Conservation (phyloP, 2,113 vertebrate genomes). For the Megatriorchis doriae region DNA sequence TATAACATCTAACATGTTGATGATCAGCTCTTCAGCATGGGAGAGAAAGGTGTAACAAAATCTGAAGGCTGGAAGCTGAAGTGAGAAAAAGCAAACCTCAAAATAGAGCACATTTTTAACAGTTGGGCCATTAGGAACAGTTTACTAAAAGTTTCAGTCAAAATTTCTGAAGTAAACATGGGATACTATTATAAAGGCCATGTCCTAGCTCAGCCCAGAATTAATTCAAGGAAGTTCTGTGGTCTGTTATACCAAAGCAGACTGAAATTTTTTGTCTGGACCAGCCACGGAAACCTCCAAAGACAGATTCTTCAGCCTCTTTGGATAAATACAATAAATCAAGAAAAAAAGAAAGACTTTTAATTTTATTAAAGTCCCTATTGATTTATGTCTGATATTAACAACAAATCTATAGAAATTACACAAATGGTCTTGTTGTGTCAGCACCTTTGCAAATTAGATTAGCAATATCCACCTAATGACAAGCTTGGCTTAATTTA, state of each 20-base stretch:
- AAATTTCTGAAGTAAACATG: neutral
- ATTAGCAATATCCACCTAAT: neutral
- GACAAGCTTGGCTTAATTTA: neutral
- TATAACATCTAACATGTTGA: neutral
- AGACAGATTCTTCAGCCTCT: neutral
- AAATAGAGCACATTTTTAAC: neutral
- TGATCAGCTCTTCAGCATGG: neutral
- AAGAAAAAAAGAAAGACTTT: neutral
- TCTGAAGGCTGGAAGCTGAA: neutral
- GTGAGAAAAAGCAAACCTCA: neutral
- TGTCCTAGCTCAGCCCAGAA: neutral
- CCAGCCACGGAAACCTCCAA: neutral
- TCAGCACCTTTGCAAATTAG: neutral
- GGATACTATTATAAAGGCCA: neutral
- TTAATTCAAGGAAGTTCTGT: neutral
- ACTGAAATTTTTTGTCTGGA: neutral
- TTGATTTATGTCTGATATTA: neutral
- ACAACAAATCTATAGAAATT: neutral
- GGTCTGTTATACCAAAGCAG: neutral
- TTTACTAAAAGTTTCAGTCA: neutral
- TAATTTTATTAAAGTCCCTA: neutral
- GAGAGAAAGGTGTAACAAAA: neutral
- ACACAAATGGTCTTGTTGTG: neutral
- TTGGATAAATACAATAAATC: neutral
- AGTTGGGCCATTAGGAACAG: neutral